A percentile compares a stretch with the other conserved stretches of the same genome.
phyloP scores from a whole-genome alignment of 2,113 vertebrate species.

The Rostratula benghalensis region DNA sequence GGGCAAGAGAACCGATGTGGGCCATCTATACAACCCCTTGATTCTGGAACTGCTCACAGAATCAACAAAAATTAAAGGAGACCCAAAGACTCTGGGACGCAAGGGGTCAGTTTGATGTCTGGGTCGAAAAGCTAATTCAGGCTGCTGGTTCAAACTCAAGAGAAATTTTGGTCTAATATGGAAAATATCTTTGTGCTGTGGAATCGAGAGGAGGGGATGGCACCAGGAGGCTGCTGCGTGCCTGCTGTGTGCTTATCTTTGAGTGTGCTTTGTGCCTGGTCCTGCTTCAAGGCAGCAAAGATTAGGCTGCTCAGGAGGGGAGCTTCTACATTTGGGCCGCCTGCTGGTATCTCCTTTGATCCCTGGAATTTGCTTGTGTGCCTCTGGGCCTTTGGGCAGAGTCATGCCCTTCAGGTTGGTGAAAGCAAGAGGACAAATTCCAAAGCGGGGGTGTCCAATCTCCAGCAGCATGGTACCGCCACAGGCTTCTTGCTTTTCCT shows the following conservation, averaged over 20 bases:
- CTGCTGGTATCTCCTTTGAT: constrained; percentile 47
- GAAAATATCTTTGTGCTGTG: constrained; percentile 2
- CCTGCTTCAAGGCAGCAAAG: constrained; percentile 45
- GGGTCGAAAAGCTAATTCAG: neutral
- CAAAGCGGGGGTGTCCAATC: neutral
- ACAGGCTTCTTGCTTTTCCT: neutral
- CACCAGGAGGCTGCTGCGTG: neutral
- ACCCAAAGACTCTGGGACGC: neutral
- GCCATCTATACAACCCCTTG: neutral
- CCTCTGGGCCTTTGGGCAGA: constrained; percentile 20
- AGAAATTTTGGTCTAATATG: constrained; percentile 27
- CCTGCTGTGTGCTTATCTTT: constrained; percentile 49
- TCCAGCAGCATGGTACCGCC: neutral
- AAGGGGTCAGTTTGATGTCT: neutral
- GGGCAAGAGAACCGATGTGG: neutral
- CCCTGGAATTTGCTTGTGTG: constrained; percentile 39
- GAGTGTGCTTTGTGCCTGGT: neutral
- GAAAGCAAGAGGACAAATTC: neutral
- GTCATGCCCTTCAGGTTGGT: neutral
- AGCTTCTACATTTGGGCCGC: constrained; percentile 10
- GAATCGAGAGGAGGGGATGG: constrained; percentile 14
- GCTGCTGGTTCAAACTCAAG: neutral
- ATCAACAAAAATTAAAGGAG: neutral
- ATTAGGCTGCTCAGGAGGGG: constrained; percentile 40
- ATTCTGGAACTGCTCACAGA: neutral